phyloP scores from a whole-genome alignment of 2,888 invertebrate genomes.

The Nipponacmea schrenckii region DNA sequence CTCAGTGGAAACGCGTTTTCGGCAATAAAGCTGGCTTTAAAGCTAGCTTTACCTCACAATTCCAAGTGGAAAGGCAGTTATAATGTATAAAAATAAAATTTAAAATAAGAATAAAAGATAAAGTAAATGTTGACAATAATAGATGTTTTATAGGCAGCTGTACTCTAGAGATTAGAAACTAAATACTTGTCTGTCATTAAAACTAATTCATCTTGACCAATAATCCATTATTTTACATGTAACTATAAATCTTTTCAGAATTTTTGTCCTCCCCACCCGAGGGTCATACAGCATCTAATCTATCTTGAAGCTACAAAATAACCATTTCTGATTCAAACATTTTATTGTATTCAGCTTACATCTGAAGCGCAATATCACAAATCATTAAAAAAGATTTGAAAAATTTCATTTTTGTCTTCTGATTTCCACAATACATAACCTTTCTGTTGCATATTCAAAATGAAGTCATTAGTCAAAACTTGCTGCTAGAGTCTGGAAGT shows the following conservation, averaged over 20 bases:
- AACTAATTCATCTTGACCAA: conserved; percentile 39
- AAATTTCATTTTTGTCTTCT: too few species aligned
- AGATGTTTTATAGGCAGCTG: conserved; percentile 35
- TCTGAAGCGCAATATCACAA: conserved; percentile 19
- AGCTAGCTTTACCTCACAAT: too few species aligned
- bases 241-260: conserved; percentile 34
- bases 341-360: conserved; percentile 23
- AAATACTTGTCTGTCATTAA: conserved; percentile 39
- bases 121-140: conserved; percentile 19
- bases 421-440: too few species aligned
- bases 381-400: too few species aligned
- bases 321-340: conserved; percentile 13
- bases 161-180: conserved; percentile 33
- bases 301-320: conserved; percentile 24
- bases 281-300: conserved; percentile 25
- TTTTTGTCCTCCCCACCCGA: conserved; percentile 29
- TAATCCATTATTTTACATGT: conserved; percentile 42
- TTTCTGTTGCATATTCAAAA: too few species aligned
- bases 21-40: too few species aligned
- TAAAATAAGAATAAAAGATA: background rate
- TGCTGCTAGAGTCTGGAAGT: too few species aligned
- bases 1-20: too few species aligned
- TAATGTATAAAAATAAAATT: background rate
- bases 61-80: too few species aligned
- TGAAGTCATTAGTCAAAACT: too few species aligned